Base-by-base conservation (phyloP, 1,140 invertebrate species). In the Probaryconus sp. region DNA sequence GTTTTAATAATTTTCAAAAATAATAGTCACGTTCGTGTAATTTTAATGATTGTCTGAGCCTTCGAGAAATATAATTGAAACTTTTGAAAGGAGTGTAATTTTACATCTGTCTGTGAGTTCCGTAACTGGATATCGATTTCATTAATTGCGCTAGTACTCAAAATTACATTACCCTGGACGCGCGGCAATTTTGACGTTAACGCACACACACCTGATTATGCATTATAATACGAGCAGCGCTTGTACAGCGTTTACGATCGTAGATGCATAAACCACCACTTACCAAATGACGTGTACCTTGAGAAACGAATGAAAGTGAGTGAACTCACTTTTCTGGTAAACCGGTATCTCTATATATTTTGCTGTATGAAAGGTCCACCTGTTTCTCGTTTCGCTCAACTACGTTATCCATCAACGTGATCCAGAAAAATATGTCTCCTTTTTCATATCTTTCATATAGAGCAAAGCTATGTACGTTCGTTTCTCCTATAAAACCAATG, bases 261-360 rank as follows among this genome's bases (percentile, higher is more conserved):
- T 45, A 33, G 55, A 50, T 42, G 50, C 56, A 68, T 53, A 63
- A 67, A 73, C 51, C 47, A 68, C 47, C 60, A 42, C 56, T 77
- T 77, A 71, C 76, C 78, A 64, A 81, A 81, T 78, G 76, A 14
- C 53, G 35, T 37, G 69, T 69, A 70, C 70, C 72, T 73, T 72
- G 64, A 76, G 58, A 61, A 71, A 65, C 53, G 60, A 72, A 80
- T 69, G 75, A 80, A 82, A 81, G 75, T 80, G 77, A 64, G 76
- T 79, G 77, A 81, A 80, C 78, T 58, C 50, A 75, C 72, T 70
- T 82, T 79, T 82, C 65, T 43, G 67, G 56, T 73, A 33, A 79
- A 79, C 70, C 75, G 48, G 55, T 50, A 50, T n/a, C n/a, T 61
- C 37, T 43, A 47, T 56, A 30, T 56, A 60, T 61, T 55, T 55